Base-by-base conservation (phyloP, 2,797 vertebrate species). In the Gymnocypris eckloni region DNA sequence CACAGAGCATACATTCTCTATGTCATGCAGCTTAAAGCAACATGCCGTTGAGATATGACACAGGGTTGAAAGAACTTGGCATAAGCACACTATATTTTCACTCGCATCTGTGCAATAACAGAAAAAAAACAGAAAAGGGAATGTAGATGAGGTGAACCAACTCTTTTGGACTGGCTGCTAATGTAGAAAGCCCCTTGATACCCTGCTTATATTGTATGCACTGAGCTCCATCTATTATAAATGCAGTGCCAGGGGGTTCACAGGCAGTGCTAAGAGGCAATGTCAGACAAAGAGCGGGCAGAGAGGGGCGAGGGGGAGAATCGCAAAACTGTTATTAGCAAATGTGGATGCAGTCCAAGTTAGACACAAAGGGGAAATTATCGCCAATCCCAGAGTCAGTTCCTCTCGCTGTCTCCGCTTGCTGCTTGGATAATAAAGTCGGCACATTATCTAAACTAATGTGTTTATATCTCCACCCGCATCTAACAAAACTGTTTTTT, bases 251-350 rank as follows among this genome's bases (percentile, higher is more conserved):
- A 90, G 92, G 91, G 92, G 91, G 91, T 90, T 91, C 87, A 88
- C 91, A 92, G 87, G 89, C 88, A 92, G 89, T 72, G 83, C 92
- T 93, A 93, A 94, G 93, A 94, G 93, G 91, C 92, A 92, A 92
- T 92, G 93, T 93, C 92, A 94, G 92, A 95, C 93, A 94, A 94
- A 94, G 93, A 92, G 90, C 89, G 90, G 92, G 89, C 4, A 90
- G 91, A 81, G 85, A 90, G 89, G 92, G 91, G 81, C 28, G 22
- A 87, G 77, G 79, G 77, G 79, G 56, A 81, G 73, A 84, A 81
- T 81, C 59, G 79, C 81, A 88, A 85, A 89, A 86, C 84, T 89
- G 90, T 84, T 90, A 93, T 92, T 91, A 93, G 93, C 89, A 90
- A 91, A 82, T 91, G 84, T 91, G 91, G 91, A 92, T 88, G 87